Percentiles rank a stretch among this genome's conserved stretches.
These are phyloP conservation scores for Epinephelus malabaricus DNA, from an alignment of 2,797 vertebrate species.

Conservation along the genomic window DNA sequence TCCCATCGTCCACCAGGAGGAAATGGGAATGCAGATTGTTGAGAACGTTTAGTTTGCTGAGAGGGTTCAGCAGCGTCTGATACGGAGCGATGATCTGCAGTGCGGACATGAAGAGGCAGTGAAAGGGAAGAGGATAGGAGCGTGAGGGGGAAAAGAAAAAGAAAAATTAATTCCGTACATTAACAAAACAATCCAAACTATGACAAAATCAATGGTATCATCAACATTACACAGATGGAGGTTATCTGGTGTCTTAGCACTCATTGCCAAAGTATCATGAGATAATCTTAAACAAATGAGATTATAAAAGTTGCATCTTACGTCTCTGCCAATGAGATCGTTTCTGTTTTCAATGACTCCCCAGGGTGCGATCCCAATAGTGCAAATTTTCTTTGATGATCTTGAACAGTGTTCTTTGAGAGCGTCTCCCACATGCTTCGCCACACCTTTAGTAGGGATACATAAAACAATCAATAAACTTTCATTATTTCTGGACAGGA, in stretches of 20 bases:
- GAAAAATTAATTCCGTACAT: background rate
- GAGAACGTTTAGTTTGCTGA: conserved; percentile 97
- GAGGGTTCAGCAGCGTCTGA: conserved; percentile 96
- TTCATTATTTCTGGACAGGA: background rate
- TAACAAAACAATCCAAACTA: background rate
- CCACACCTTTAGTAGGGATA: conserved; percentile 87
- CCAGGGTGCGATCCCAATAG: conserved; percentile 97
- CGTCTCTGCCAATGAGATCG: conserved; percentile 98
- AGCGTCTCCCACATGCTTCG: conserved; percentile 98
- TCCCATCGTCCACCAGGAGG: conserved; percentile 98
- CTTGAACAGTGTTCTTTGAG: conserved; percentile 96
- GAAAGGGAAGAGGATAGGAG: background rate
- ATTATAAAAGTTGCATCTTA: conserved; percentile 79
- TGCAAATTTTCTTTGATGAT: conserved; percentile 98
- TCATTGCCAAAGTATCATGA: background rate
- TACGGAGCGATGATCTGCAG: conserved; percentile 95
- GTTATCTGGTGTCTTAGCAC: background rate
- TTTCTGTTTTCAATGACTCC: conserved; percentile 99
- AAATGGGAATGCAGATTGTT: conserved; percentile 99
- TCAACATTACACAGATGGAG: background rate
- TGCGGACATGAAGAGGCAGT: background rate
- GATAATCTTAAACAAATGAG: background rate
- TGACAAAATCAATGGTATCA: background rate
- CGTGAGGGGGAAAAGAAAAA: no score
- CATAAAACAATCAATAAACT: conserved; percentile 2